Percentiles rank a stretch among this genome's conserved stretches.
Evolutionary conservation across 2,113 vertebrate species (phyloP).

Genomic region (Charadrius vociferus): DNA sequence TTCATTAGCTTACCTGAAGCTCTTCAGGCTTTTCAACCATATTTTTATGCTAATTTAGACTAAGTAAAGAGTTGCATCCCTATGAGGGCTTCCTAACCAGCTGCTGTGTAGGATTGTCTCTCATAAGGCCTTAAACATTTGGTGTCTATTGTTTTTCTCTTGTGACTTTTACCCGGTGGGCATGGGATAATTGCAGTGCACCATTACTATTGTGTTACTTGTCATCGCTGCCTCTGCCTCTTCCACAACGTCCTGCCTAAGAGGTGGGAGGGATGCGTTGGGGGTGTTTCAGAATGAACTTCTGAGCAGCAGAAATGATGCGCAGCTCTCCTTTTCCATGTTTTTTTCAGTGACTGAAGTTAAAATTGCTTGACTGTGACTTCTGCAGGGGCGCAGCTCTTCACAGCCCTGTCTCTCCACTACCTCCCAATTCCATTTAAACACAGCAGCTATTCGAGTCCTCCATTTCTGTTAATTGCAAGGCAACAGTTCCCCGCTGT

Average conservation of each 20-base stretch:
- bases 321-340: neutral
- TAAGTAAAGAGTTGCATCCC: neutral
- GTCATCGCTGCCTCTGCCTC: neutral
- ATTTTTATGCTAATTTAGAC: neutral
- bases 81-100: neutral
- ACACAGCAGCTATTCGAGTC: neutral
- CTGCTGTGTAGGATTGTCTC: neutral
- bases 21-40: neutral
- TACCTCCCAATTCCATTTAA: neutral
- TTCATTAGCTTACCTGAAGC: neutral
- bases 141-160: neutral
- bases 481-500: neutral
- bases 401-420: neutral
- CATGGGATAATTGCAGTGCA: neutral
- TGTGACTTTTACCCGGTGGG: neutral
- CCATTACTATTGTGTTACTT: neutral
- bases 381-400: neutral
- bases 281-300: neutral
- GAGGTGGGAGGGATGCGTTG: neutral
- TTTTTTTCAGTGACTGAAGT: neutral
- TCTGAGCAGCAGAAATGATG: neutral
- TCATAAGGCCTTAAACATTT: neutral
- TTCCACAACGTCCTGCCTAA: neutral
- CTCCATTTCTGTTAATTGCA: constrained; percentile 4
- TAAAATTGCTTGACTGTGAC: neutral